These are phyloP conservation scores for Acrobasis consociella DNA, from an alignment of 2,888 invertebrate species.

Conservation along the genomic window DNA sequence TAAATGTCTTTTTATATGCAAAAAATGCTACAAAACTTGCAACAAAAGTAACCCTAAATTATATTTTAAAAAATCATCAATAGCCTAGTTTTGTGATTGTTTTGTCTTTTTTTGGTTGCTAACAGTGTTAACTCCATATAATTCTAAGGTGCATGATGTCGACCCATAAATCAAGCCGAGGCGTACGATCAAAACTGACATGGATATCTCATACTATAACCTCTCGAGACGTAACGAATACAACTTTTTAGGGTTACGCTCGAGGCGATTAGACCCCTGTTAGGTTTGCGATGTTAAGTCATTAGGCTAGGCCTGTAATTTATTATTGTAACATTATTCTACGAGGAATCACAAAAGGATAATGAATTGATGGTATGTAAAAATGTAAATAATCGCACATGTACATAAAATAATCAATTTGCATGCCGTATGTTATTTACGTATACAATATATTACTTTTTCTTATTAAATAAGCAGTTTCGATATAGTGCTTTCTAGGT, in stretches of 20 bases:
- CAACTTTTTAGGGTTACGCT: constrained; percentile 40
- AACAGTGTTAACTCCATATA: constrained; percentile 26
- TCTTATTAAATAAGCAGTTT: too few species aligned
- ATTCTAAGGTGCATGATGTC: constrained; percentile 22
- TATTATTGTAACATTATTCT: constrained; percentile 5
- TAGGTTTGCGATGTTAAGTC: constrained; percentile 18
- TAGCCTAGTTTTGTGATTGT: background rate
- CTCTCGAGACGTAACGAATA: constrained; percentile 57
- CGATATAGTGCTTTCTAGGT: too few species aligned
- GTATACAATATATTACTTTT: too few species aligned
- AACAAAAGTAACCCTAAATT: too few species aligned
- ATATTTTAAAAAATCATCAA: too few species aligned
- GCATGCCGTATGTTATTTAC: too few species aligned
- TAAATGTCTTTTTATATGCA: too few species aligned
- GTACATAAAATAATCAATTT: too few species aligned
- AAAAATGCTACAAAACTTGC: too few species aligned
- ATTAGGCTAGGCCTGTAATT: constrained; percentile 18
- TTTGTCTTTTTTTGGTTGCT: background rate
- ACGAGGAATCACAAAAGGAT: background rate
- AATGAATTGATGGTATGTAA: background rate
- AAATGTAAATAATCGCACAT: background rate
- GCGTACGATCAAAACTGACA: constrained; percentile 72
- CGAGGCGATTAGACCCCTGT: constrained; percentile 19
- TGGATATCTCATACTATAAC: constrained; percentile 63
- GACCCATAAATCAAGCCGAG: constrained; percentile 71